Percentiles rank a stretch among this genome's conserved stretches.
Conservation (phyloP, 2,797 vertebrate genomes). For the Scleropages formosus region DNA sequence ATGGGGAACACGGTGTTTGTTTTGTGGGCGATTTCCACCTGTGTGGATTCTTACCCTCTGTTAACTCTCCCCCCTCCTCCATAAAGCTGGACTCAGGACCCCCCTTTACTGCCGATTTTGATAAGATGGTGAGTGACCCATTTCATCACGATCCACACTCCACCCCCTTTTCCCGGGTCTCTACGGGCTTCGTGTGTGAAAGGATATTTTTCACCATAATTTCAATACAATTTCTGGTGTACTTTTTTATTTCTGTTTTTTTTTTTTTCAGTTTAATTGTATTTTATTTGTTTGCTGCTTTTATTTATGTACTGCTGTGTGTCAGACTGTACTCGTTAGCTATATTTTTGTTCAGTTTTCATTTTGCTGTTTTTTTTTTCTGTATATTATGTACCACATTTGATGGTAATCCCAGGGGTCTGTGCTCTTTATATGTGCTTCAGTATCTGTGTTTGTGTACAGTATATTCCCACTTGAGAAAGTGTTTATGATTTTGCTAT, state of each 20-base stretch:
- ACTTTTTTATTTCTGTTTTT: background rate
- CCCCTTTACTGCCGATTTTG: conserved; percentile 62
- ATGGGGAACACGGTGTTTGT: background rate
- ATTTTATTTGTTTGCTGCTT: conserved; percentile 7
- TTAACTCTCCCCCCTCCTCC: conserved; percentile 34
- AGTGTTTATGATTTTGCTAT: background rate
- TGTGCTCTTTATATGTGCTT: background rate
- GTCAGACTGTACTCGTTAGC: background rate
- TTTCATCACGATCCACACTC: background rate
- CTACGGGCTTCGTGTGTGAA: background rate
- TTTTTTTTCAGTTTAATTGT: background rate
- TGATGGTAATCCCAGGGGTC: background rate
- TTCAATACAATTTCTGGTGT: background rate
- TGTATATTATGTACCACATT: background rate
- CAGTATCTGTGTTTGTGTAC: background rate
- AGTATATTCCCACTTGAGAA: background rate
- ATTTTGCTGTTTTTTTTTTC: background rate
- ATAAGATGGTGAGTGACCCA: conserved; percentile 65
- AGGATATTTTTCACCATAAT: background rate
- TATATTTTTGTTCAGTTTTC: background rate
- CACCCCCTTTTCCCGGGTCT: background rate
- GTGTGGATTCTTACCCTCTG: conserved; percentile 22
- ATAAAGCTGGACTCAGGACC: conserved; percentile 53
- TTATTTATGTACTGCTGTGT: background rate
- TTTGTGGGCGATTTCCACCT: background rate